Evolutionary conservation across 2,113 vertebrate genomes (phyloP).

Genomic region (Thamnophis sirtalis): DNA sequence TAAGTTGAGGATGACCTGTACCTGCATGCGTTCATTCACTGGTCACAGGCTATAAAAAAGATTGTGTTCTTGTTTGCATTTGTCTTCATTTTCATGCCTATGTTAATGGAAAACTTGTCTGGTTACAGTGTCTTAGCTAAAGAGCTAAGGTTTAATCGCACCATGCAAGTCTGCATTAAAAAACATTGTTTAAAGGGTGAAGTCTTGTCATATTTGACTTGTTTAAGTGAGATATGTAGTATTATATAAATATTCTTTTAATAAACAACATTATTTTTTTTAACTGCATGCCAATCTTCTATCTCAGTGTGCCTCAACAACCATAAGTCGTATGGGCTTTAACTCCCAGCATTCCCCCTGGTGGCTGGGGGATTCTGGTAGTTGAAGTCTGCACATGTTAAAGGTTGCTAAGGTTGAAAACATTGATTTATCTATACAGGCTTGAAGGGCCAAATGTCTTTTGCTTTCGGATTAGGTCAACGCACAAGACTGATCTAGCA

Average conservation of each 20-base stretch:
- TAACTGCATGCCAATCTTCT: background rate
- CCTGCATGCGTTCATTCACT: background rate
- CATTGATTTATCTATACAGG: background rate
- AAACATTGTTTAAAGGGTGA: background rate
- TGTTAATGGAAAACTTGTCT: background rate
- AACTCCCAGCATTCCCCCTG: background rate
- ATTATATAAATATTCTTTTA: conserved; percentile 8
- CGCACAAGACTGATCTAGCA: background rate
- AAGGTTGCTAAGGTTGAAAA: background rate
- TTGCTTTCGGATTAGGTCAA: background rate
- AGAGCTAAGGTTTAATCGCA: background rate
- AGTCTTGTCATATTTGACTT: background rate
- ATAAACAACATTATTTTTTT: rapidly evolving
- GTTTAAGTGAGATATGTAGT: background rate
- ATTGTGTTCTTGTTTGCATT: background rate
- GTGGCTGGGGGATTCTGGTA: background rate
- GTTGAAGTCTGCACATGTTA: background rate
- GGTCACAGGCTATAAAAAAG: background rate
- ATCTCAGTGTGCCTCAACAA: background rate
- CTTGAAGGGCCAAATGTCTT: background rate
- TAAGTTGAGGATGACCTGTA: background rate
- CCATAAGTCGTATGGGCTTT: background rate
- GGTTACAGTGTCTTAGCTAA: background rate
- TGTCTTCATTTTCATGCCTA: background rate
- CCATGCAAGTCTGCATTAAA: background rate